Evolutionary conservation across 1,140 invertebrate species (phyloP).

Genomic region (Coenobita brevimanus): DNA sequence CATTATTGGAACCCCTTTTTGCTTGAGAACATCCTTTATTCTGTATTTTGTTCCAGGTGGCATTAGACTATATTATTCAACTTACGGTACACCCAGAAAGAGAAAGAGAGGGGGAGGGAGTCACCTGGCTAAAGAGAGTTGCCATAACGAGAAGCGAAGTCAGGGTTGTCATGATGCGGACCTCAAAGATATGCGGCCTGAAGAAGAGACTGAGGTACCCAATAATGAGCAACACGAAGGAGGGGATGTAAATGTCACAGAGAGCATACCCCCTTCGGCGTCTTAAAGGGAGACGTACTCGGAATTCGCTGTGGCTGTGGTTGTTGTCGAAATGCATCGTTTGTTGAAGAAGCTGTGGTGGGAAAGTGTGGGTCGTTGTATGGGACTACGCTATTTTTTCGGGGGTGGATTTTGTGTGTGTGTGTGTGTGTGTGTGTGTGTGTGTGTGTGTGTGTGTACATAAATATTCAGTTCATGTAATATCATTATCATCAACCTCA

Average conservation of each 20-base stretch:
- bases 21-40: no score
- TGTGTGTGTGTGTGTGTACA: no score
- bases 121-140: slow-evolving; percentile 23
- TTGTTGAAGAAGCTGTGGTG: neutral
- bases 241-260: slow-evolving; percentile 43
- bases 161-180: slow-evolving; percentile 38
- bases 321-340: slow-evolving; percentile 7
- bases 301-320: neutral
- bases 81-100: no score
- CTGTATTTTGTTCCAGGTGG: no score
- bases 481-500: no score
- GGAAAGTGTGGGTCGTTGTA: neutral
- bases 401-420: no score
- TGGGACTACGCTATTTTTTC: neutral
- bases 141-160: slow-evolving; percentile 44
- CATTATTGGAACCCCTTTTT: no score
- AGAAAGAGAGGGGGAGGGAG: no score
- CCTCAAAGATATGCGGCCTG: slow-evolving; percentile 31
- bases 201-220: slow-evolving; percentile 53
- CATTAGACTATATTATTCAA: no score
- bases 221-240: slow-evolving; percentile 38
- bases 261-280: slow-evolving; percentile 23
- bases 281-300: slow-evolving; percentile 2
- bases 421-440: no score
- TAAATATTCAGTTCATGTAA: no score